Base-by-base conservation (phyloP, 2,888 invertebrate species). In the Meiosimyza platycephala region DNA sequence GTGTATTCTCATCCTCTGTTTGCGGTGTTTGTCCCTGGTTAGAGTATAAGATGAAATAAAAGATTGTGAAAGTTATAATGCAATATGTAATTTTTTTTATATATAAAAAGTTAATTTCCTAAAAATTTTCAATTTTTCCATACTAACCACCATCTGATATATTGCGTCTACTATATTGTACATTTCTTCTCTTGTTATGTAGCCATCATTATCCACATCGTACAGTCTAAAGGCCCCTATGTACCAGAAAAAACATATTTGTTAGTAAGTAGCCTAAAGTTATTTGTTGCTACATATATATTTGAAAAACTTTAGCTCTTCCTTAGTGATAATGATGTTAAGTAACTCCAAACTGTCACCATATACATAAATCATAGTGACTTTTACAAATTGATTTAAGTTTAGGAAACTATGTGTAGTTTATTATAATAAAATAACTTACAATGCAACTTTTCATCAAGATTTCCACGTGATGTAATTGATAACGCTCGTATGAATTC, bases 401-500 rank as follows among this genome's bases (percentile, higher is more conserved):
- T 9, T 6, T 9, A 1, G 6, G 18, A 2, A 16, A 54, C 6
- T 3, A 3, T 6, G 6, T 6, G 1, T 18, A 22, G 5, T 40
- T 68, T 3, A 47, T 76, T 6, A 9, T 9, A 9, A 9, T 40
- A 40, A 7, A 9, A 1, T 9, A 9, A 93, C 95, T 93, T 89
- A 98, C 98, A 98, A 85, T 97, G 97, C 80, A 98, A 90, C 89
- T 98, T 98, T 88, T 98, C 98, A 85, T 98, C 98, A 80, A 98
- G 90, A 87, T 97, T 97, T 76, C 98, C 98, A 84, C 98, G 90
- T 86, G 97, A 98, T 91, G 98, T 98, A 85, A 98, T 96, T 80
- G 97, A 98, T 76, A 98, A 89, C 72, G 98, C 98, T 87, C 96
- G 91, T 85, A 98, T 98, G 88, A 98, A 98, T 90, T 98, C 98